These are phyloP conservation scores for Chymomyza procnemis DNA, from an alignment of 2,888 invertebrate species.

Conservation along the genomic window DNA sequence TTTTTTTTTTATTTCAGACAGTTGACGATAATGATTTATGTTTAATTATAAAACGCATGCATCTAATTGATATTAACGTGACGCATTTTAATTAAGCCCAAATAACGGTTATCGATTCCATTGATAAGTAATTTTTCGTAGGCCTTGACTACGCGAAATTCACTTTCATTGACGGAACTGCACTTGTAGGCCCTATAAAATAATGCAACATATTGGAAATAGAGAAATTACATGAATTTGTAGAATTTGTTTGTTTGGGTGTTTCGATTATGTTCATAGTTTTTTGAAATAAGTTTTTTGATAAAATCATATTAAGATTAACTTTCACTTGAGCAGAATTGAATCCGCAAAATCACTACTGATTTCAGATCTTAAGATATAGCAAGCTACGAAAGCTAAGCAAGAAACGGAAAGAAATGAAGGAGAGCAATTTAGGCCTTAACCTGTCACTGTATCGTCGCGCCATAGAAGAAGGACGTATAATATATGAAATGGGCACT, in stretches of 20 bases:
- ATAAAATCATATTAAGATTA: too few relatives aligned
- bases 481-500: too few relatives aligned
- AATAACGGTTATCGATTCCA: conserved; percentile 19
- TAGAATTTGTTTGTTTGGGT: too few relatives aligned
- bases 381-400: too few relatives aligned
- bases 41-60: conserved; percentile 9
- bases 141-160: conserved; percentile 30
- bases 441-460: too few relatives aligned
- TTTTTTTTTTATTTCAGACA: conserved; percentile 29
- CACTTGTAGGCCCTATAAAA: neutral
- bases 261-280: too few relatives aligned
- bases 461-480: too few relatives aligned
- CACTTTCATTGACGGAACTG: conserved; percentile 49
- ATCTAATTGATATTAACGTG: conserved; percentile 52
- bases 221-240: neutral
- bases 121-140: conserved; percentile 26
- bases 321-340: neutral
- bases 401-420: too few relatives aligned
- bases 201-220: neutral
- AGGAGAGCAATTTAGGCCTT: too few relatives aligned
- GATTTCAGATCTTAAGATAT: too few relatives aligned
- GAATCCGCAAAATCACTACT: too few relatives aligned
- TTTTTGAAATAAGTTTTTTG: too few relatives aligned
- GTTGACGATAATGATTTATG: conserved; percentile 49
- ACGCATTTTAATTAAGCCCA: conserved; percentile 48